Evolutionary conservation across 2,797 vertebrate species (phyloP).

Genomic region (Phylloscopus collybita): DNA sequence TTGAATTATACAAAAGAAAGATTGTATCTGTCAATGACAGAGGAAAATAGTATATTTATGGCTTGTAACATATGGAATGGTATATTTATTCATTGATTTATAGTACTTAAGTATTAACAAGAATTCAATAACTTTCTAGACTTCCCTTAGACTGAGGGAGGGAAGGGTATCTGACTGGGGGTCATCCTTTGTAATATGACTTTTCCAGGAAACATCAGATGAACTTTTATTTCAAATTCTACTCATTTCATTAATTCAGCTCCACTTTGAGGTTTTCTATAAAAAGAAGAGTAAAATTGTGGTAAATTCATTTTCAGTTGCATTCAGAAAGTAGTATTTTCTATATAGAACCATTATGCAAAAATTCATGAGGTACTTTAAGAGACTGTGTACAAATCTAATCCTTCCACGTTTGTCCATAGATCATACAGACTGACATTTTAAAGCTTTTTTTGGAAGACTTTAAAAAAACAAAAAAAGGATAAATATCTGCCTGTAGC

Average conservation of each 20-base stretch:
- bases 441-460: not conserved
- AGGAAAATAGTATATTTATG: slow-evolving; percentile 21
- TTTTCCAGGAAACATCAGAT: not conserved
- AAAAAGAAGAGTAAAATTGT: not conserved
- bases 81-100: slow-evolving; percentile 27
- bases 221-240: not conserved
- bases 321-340: not conserved
- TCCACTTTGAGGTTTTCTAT: not conserved
- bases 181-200: not conserved
- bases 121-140: not conserved
- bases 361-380: not conserved
- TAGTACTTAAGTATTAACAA: not conserved
- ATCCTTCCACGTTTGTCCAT: not conserved
- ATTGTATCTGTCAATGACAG: slow-evolving; percentile 16
- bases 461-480: not conserved
- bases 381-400: not conserved
- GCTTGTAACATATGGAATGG: not conserved
- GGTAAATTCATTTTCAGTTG: not conserved
- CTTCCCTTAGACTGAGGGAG: not conserved
- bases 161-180: not conserved
- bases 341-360: not conserved
- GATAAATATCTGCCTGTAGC: not conserved
- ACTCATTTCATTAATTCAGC: not conserved
- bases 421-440: not conserved
- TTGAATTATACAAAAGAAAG: slow-evolving; percentile 47